Evolutionary conservation across 1,140 invertebrate genomes (phyloP).

Genomic region (Sipha flava): DNA sequence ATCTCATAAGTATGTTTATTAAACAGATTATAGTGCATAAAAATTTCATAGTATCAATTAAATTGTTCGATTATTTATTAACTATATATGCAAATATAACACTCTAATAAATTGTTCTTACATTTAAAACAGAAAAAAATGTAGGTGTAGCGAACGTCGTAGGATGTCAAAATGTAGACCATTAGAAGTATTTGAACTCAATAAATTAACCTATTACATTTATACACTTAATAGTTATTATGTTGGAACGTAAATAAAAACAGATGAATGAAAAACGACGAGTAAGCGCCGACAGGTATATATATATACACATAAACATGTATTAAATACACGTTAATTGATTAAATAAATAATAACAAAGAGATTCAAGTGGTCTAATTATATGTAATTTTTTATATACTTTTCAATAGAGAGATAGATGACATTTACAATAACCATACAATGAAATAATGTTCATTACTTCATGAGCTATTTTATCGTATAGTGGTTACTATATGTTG

Average conservation of each 20-base stretch:
- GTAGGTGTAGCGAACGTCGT: background rate
- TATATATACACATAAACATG: no score
- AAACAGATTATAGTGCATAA: background rate
- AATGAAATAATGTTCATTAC: no score
- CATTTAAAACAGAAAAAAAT: background rate
- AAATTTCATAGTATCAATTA: background rate
- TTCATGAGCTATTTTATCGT: no score
- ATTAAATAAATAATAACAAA: no score
- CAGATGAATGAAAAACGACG: background rate
- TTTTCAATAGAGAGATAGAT: no score
- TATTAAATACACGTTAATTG: no score
- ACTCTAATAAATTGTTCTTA: background rate
- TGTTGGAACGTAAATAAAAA: background rate
- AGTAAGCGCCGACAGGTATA: no score
- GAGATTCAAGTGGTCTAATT: no score
- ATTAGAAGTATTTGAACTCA: background rate
- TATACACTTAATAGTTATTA: background rate
- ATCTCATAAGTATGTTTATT: background rate
- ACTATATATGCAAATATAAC: background rate
- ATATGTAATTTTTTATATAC: no score
- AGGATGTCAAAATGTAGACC: slow-evolving; percentile 1
- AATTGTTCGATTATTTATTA: background rate
- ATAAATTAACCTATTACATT: background rate
- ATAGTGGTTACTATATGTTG: no score
- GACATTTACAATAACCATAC: no score